phyloP scores from a whole-genome alignment of 2,113 vertebrate species.

The Spermophilus dauricus region DNA sequence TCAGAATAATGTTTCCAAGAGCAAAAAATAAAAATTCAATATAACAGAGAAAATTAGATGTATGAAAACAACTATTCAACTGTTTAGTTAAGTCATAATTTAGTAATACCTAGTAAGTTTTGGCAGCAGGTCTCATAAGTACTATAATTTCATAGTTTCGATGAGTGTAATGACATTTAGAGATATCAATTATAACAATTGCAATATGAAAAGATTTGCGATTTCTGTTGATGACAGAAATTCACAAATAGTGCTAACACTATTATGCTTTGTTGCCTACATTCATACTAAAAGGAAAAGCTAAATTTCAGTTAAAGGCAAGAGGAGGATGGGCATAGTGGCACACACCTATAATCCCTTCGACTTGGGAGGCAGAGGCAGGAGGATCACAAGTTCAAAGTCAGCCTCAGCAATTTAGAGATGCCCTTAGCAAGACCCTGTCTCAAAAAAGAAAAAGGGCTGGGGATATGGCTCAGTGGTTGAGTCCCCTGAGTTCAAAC shows the following conservation, averaged over 20 bases:
- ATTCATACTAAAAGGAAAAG: slow-evolving; percentile 19
- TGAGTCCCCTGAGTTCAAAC: too few species aligned
- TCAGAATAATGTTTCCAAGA: not conserved
- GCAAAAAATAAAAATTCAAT: slow-evolving; percentile 17
- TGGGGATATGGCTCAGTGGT: too few species aligned
- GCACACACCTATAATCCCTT: too few species aligned
- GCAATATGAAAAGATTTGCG: not conserved
- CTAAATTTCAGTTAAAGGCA: not conserved
- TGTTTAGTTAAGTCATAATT: slow-evolving; percentile 30
- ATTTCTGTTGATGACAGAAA: not conserved
- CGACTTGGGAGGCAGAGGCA: too few species aligned
- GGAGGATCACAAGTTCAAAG: too few species aligned
- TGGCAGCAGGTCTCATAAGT: not conserved
- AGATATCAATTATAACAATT: not conserved
- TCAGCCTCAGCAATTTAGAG: too few species aligned
- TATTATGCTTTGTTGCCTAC: not conserved
- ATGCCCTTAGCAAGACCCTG: too few species aligned
- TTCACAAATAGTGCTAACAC: not conserved
- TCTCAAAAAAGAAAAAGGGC: too few species aligned
- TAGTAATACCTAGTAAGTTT: not conserved
- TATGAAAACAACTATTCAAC: not conserved
- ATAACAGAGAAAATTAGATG: slow-evolving; percentile 11
- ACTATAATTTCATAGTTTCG: slow-evolving; percentile 13
- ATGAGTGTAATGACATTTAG: not conserved
- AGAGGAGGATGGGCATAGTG: not conserved